Evolutionary conservation across 2,888 invertebrate genomes (phyloP).

Genomic region (Zygogramma bicolorata): DNA sequence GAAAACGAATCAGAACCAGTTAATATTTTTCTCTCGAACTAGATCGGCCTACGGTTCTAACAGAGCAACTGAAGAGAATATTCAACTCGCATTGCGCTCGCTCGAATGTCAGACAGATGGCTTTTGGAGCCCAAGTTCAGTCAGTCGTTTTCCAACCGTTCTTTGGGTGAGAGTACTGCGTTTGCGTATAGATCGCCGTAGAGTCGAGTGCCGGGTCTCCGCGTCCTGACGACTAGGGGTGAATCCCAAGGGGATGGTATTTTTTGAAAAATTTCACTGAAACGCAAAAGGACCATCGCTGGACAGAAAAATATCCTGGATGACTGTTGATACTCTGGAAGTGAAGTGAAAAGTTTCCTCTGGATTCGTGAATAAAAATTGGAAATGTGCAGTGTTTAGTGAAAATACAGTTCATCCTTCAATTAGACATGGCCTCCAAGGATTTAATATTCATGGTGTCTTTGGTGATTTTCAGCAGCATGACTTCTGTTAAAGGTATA

Average conservation of each 20-base stretch:
- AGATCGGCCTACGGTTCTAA: slow-evolving; percentile 52
- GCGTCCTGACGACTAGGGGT: not conserved
- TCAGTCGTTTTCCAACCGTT: slow-evolving; percentile 39
- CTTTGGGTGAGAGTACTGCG: slow-evolving; percentile 28
- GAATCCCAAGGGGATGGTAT: not conserved
- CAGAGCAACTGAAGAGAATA: slow-evolving; percentile 40
- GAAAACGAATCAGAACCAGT: slow-evolving; percentile 61
- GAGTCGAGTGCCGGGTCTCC: not conserved
- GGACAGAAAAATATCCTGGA: not conserved
- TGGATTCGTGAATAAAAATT: slow-evolving; percentile 15
- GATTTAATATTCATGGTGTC: slow-evolving; percentile 24
- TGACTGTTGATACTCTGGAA: slow-evolving; percentile 18
- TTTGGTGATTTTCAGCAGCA: slow-evolving; percentile 17
- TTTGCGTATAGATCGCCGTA: slow-evolving; percentile 25
- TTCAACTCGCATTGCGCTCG: slow-evolving; percentile 38
- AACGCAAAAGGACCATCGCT: not conserved
- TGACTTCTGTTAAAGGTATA: slow-evolving; percentile 32
- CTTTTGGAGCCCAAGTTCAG: slow-evolving; percentile 36
- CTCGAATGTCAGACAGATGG: slow-evolving; percentile 42
- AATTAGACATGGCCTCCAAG: slow-evolving; percentile 27
- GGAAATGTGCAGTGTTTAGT: slow-evolving; percentile 34
- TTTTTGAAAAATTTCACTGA: not conserved
- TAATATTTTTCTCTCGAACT: slow-evolving; percentile 57
- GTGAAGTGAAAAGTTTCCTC: slow-evolving; percentile 22
- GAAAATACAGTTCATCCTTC: not conserved